Evolutionary conservation across 2,888 invertebrate species (phyloP).

Genomic region (Epinotia brunnichana): DNA sequence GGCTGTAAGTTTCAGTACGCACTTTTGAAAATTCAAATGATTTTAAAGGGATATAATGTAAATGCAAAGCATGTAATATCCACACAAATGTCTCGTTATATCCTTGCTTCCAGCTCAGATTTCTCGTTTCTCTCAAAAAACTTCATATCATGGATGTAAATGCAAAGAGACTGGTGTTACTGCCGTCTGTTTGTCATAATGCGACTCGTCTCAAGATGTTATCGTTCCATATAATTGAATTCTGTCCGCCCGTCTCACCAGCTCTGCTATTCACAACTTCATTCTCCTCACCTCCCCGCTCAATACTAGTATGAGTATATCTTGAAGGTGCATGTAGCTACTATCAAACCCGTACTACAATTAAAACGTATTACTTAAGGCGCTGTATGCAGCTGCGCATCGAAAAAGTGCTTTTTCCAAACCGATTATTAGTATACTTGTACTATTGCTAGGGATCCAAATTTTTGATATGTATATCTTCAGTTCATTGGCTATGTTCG

Average conservation of each 20-base stretch:
- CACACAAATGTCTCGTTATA: background rate
- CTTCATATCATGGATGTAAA: conserved; percentile 50
- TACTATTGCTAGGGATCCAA: too few species aligned
- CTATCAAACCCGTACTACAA: too few species aligned
- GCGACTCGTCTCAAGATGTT: conserved; percentile 54
- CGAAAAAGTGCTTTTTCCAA: too few species aligned
- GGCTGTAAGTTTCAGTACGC: too few species aligned
- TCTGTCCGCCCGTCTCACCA: conserved; percentile 47
- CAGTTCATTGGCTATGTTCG: too few species aligned
- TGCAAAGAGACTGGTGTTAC: conserved; percentile 55
- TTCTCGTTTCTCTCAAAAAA: conserved; percentile 25
- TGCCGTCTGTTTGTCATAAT: conserved; percentile 66
- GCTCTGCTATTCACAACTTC: conserved; percentile 11
- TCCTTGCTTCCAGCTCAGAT: background rate
- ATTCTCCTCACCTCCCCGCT: background rate
- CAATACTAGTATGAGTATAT: background rate
- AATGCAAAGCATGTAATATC: background rate
- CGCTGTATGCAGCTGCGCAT: too few species aligned
- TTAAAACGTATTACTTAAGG: too few species aligned
- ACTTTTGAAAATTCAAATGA: too few species aligned
- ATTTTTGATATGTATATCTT: too few species aligned
- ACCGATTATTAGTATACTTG: too few species aligned
- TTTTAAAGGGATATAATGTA: background rate
- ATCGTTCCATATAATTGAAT: conserved; percentile 49
- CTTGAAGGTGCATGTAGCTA: too few species aligned